A percentile compares a stretch with the other conserved stretches of the same genome.
These are phyloP conservation scores for Loripinus fragilis DNA, from an alignment of 2,888 invertebrate genomes.

Conservation along the genomic window DNA sequence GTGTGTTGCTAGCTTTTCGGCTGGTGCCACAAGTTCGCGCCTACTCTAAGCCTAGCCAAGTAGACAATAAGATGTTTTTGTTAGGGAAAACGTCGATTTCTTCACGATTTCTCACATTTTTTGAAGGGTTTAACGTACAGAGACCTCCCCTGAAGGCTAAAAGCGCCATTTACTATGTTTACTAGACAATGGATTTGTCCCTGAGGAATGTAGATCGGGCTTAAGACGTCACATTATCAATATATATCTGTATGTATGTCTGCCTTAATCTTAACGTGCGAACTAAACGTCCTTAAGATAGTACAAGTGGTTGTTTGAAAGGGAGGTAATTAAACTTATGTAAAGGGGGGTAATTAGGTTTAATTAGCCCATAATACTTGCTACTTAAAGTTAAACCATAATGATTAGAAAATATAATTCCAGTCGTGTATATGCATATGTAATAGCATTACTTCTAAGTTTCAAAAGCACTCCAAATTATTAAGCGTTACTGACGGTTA, in stretches of 20 bases:
- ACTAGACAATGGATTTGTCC: not conserved
- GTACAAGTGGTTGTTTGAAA: constrained; percentile 12
- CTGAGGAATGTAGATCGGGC: not conserved
- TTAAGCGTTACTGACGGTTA: too few species aligned
- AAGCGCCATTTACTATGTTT: not conserved
- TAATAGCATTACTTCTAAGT: too few species aligned
- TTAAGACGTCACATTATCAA: constrained; percentile 3
- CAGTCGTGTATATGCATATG: too few species aligned
- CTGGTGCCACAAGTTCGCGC: constrained; percentile 16
- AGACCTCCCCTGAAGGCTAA: constrained; percentile 13
- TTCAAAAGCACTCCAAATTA: too few species aligned
- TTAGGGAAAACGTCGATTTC: constrained; percentile 11
- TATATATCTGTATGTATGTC: constrained; percentile 8
- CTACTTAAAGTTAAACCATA: not conserved
- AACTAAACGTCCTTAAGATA: not conserved
- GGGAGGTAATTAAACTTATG: not conserved
- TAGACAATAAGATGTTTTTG: constrained; percentile 15
- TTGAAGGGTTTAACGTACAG: not conserved
- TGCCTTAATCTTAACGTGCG: constrained; percentile 8
- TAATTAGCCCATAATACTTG: not conserved
- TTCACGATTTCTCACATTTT: constrained; percentile 17
- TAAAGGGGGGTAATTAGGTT: constrained; percentile 3
- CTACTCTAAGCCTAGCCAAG: constrained; percentile 12
- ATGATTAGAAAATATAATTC: too few species aligned
- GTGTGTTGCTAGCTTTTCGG: not conserved